Conservation (phyloP, 2,888 invertebrate genomes). For the Xestoiulus laeticollis region DNA sequence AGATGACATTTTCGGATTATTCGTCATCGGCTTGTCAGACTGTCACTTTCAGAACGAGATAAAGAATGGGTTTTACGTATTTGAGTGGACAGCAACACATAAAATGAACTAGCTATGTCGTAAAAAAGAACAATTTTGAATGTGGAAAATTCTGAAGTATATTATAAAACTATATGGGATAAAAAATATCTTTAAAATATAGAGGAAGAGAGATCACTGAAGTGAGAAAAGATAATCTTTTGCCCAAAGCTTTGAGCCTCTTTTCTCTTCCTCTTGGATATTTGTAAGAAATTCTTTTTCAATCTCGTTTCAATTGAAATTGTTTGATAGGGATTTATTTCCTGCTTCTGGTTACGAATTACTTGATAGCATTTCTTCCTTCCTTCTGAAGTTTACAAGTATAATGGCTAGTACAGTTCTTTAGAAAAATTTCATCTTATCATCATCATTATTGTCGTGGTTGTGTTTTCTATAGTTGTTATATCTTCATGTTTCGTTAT, state of each 20-base stretch:
- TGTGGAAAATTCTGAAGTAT: conserved; percentile 14
- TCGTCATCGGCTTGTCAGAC: background rate
- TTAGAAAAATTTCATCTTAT: background rate
- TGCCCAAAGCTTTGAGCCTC: background rate
- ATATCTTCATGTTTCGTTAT: background rate
- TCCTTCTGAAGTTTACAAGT: background rate
- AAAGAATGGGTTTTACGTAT: conserved; percentile 1
- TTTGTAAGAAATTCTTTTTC: background rate
- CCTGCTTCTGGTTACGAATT: background rate
- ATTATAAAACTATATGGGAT: background rate
- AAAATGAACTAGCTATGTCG: background rate
- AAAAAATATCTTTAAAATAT: background rate
- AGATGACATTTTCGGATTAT: conserved; percentile 24
- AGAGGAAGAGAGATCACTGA: background rate
- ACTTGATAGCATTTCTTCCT: background rate
- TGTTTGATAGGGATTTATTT: background rate
- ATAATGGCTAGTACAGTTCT: background rate
- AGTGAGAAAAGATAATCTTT: conserved; percentile 29
- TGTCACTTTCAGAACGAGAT: conserved; percentile 10
- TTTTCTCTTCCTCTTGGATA: background rate
- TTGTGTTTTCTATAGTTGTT: background rate
- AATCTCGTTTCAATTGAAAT: background rate
- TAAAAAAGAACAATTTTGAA: conserved; percentile 25
- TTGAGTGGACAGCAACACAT: background rate
- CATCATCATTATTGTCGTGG: background rate